Evolutionary conservation across 1,140 invertebrate genomes (phyloP), one percentile per base, ranked within the genome.

Genomic region (Aphis gossypii): DNA sequence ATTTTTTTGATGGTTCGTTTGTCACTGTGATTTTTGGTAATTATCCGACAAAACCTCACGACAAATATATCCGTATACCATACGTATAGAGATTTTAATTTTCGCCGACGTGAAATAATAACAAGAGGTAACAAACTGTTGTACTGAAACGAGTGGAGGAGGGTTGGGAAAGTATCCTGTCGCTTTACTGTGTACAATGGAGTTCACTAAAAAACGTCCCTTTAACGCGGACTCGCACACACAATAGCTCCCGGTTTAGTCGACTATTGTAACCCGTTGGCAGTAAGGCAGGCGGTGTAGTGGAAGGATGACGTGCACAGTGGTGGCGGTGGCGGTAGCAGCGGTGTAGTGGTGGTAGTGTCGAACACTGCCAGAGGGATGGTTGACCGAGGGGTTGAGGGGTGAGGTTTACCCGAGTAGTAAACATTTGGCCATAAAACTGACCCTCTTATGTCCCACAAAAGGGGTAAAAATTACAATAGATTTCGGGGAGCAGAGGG

Each of bases 391-490:
- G 82, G 92, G 92, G 68, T 48, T 44, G 92, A 93, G 56, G 92
- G 92, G 92, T 93, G 92, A 93, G 92, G 92, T 93, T 93, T 93
- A 93, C 92, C 92, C 92, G 92, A 93, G 92, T 93, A 93, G 92
- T 93, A 93, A 93, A 93, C 92, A 93, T 93, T 93, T 93, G 92
- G 92, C 92, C 92, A 93, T 93, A 93, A 93, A 93, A 93, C 92
- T 93, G 92, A 93, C 92, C 92, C 92, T 93, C 92, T 93, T 93
- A 93, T 93, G 92, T 93, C 92, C 92, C 92, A 48, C 92, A 93
- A 93, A 93, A 93, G 92, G 92, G 92, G 92, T 93, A 93, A 93
- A 93, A 93, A 93, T 93, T 93, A 93, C 92, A 93, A 93, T 93
- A 83, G 92, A 93, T 93, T 93, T 93, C 46, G 82, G 92, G n/a